These are phyloP conservation scores for Macaca fascicularis DNA, from an alignment of 2,113 vertebrate genomes.

Conservation along the genomic window T2T-MFA8v1.1 NC_088389.1:95375501-95376000, in stretches of 20 bases:
- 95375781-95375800: slow-evolving; percentile 20
- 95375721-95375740: not conserved
- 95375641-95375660: slow-evolving; percentile 38
- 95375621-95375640: not conserved
- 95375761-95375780: not conserved
- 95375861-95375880: not conserved
- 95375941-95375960: not conserved
- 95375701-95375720: not conserved
- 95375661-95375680: not conserved
- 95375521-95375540: slow-evolving; percentile 58
- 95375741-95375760: not conserved
- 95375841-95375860: not conserved
- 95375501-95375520: slow-evolving; percentile 63
- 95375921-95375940: not conserved
- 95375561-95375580: not conserved
- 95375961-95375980: too few species aligned
- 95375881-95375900: not conserved
- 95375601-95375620: not conserved
- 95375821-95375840: not conserved
- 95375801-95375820: not conserved
- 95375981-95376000: too few species aligned
- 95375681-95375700: not conserved
- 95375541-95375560: slow-evolving; percentile 22
- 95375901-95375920: not conserved
- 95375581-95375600: slow-evolving; percentile 14